Percentiles rank a stretch among this genome's conserved stretches.
These are phyloP conservation scores for Aptenodytes forsteri DNA, from an alignment of 2,113 vertebrate genomes.

Conservation along the genomic window DNA sequence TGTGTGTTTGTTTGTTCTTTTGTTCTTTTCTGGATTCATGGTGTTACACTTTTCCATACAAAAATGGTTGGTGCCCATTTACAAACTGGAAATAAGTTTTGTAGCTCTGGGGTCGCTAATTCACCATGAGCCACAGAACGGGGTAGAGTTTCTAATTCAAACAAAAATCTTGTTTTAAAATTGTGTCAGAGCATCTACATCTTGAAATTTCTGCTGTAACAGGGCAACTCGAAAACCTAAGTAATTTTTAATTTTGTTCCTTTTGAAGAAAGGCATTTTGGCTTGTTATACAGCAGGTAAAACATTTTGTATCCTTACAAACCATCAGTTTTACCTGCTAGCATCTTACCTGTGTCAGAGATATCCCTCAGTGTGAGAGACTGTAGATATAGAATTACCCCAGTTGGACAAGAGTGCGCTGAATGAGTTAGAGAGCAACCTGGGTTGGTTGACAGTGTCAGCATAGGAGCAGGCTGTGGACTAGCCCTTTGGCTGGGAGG, in stretches of 20 bases:
- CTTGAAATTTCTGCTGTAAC: neutral
- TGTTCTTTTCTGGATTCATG: neutral
- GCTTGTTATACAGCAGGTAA: neutral
- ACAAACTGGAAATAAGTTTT: neutral
- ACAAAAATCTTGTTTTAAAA: neutral
- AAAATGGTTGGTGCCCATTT: neutral
- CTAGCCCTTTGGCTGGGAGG: neutral
- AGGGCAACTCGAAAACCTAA: neutral
- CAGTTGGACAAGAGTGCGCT: neutral
- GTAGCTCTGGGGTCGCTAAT: neutral
- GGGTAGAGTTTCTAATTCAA: neutral
- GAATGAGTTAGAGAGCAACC: neutral
- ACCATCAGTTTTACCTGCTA: neutral
- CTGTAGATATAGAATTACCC: neutral
- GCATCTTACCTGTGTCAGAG: neutral
- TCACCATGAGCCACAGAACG: neutral
- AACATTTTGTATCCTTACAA: neutral
- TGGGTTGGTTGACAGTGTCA: neutral
- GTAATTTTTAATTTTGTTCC: neutral
- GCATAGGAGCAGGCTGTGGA: neutral
- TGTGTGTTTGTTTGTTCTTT: neutral
- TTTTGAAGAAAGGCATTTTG: neutral
- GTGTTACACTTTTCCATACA: neutral
- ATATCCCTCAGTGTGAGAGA: neutral
- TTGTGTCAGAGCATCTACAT: neutral